These are phyloP conservation scores for Oreochromis aureus DNA, from an alignment of 2,113 vertebrate genomes.

Conservation along the genomic window DNA sequence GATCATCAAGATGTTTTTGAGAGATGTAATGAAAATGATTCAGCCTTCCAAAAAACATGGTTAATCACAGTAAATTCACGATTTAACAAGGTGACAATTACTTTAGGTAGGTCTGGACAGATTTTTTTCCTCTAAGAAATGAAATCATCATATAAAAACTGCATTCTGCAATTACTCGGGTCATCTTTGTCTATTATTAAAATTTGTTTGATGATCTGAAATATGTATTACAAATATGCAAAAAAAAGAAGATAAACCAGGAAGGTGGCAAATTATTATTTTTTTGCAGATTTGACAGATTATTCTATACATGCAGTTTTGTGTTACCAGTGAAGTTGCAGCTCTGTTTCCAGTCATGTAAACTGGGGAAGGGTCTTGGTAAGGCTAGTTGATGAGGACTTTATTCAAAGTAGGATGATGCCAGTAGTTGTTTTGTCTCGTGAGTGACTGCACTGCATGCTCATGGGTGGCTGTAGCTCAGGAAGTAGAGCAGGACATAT, in stretches of 20 bases:
- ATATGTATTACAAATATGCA: not conserved
- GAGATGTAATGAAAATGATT: not conserved
- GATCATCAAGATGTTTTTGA: not conserved
- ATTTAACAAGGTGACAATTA: not conserved
- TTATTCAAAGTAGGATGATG: not conserved
- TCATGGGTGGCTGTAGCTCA: not conserved
- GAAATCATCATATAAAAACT: not conserved
- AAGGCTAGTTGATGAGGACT: not conserved
- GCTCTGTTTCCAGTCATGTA: not conserved
- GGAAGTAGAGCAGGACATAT: not conserved
- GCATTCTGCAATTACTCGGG: not conserved
- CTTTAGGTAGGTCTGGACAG: not conserved
- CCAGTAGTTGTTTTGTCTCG: not conserved
- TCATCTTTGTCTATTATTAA: not conserved
- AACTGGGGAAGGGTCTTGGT: not conserved
- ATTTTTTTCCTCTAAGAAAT: not conserved
- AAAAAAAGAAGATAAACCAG: not conserved
- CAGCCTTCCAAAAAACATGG: not conserved
- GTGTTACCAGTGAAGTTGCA: not conserved
- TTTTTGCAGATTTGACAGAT: not conserved
- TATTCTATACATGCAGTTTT: not conserved
- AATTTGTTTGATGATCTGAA: not conserved
- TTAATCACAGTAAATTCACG: not conserved
- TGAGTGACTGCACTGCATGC: not conserved
- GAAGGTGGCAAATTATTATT: not conserved